A percentile compares a stretch with the other conserved stretches of the same genome.
Evolutionary conservation across 1,140 invertebrate genomes (phyloP).

Genomic region (Chironomus tepperi): DNA sequence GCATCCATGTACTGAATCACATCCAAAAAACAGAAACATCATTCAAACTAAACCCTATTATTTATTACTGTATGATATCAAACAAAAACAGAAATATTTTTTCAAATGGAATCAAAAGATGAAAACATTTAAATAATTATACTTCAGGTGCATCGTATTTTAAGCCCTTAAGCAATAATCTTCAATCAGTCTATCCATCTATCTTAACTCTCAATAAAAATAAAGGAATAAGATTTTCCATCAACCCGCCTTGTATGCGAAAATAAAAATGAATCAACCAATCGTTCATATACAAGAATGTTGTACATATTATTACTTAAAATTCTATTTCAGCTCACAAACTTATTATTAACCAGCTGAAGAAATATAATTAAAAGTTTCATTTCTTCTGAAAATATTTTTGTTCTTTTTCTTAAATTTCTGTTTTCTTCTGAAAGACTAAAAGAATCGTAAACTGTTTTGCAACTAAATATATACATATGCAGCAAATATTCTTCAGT

Average conservation of each 20-base stretch:
- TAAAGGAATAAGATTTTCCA: no score
- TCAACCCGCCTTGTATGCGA: no score
- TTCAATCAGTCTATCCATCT: neutral
- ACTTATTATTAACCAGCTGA: neutral
- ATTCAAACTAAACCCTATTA: no score
- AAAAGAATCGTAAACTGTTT: no score
- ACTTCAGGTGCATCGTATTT: neutral
- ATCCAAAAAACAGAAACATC: no score
- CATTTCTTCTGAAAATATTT: neutral
- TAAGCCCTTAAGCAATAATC: neutral
- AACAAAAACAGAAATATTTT: no score
- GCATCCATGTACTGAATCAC: no score
- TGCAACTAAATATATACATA: neutral
- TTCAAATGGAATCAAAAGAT: no score
- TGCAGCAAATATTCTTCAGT: neutral
- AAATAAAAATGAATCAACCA: neutral
- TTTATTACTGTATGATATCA: no score
- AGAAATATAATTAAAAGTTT: slow-evolving; percentile 15
- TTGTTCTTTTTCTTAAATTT: neutral
- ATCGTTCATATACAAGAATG: neutral
- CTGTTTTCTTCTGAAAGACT: no score
- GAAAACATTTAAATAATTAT: no score
- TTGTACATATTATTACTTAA: neutral
- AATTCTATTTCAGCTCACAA: neutral
- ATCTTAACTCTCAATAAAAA: neutral